Evolutionary conservation across 35 echinoderm and acorn worm genomes (phyloP), one percentile per base, ranked within the genome.

Genomic region (Apostichopus californicus): DNA sequence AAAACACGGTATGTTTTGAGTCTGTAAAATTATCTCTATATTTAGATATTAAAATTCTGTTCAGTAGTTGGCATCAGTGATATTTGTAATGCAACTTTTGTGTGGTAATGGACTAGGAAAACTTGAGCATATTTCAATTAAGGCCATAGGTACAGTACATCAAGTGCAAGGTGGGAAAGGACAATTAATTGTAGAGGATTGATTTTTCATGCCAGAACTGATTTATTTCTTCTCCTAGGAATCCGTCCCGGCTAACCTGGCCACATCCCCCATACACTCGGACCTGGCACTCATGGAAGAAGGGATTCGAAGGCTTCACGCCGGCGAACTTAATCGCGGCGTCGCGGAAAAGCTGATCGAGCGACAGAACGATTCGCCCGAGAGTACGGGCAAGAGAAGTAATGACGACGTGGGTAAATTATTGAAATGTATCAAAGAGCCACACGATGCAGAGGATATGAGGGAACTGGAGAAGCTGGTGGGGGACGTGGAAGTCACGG

Each of bases 231-330:
- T 55, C 59, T 66, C 4, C 58, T 46, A 87, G 86, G 86, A 87
- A 87, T 23, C 11, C 6, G 22, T 87, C 15, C 86, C 86, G 59
- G 57, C 55, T 9, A 87, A 98, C 79, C 79, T 96, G 17, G 93
- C 95, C 25, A 94, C 97, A 1, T 96, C 95, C 6, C 97, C 94
- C 13, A 91, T 98, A 52, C 93, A 87, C 17, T 92, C 93, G 8
- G 66, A 87, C 22, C 15, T 24, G 14, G 56, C 90, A 13, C 65
- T 98, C 1, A 96, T 98, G 91, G 80, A 94, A 81, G 91, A 96
- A 24, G 97, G 97, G 54, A 86, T 98, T 73, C 93, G 95, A 9
- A 24, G 92, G 78, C 87, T 98, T 9, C 88, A 90, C 15, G 89
- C 79, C 12, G 87, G 93, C 87, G 70, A 90, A 24, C n/a, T 87